These are phyloP conservation scores for Dendroctonus ponderosae DNA, from an alignment of 1,140 invertebrate species.

Conservation along the genomic window DNA sequence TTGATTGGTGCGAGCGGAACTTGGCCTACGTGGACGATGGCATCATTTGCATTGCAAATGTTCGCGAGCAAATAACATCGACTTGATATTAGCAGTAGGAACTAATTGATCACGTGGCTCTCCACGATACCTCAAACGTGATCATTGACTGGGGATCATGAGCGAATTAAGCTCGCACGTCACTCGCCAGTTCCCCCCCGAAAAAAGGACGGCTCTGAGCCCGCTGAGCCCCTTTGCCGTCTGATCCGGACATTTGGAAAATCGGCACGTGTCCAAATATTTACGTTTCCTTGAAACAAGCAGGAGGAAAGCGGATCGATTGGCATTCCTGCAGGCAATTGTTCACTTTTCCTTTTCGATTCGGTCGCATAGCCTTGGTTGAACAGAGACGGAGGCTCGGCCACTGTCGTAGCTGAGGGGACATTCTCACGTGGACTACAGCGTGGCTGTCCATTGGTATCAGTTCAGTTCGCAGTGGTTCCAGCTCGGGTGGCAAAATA, in stretches of 20 bases:
- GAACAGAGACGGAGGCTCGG: slow-evolving; percentile 30
- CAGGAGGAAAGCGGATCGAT: not conserved
- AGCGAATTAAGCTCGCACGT: slow-evolving; percentile 37
- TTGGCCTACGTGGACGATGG: no score
- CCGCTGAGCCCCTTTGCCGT: not conserved
- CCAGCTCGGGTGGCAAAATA: slow-evolving; percentile 17
- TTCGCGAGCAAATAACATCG: no score
- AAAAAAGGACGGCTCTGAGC: not conserved
- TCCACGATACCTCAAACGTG: slow-evolving; percentile 45
- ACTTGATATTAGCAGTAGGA: no score
- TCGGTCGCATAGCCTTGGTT: not conserved
- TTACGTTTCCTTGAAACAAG: slow-evolving; percentile 2
- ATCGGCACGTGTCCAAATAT: slow-evolving; percentile 9
- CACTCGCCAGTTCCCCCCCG: slow-evolving; percentile 16
- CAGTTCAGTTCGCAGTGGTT: slow-evolving; percentile 25
- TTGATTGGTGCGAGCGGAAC: no score
- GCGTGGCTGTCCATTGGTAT: slow-evolving; percentile 39
- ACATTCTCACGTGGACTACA: slow-evolving; percentile 42
- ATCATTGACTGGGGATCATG: slow-evolving; percentile 41
- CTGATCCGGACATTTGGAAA: not conserved
- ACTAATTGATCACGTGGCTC: slow-evolving; percentile 39
- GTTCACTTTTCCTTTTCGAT: not conserved
- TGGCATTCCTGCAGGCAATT: not conserved
- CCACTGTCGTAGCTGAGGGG: slow-evolving; percentile 28
- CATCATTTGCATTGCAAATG: no score